These are phyloP conservation scores for Anaspis maculata DNA, from an alignment of 2,888 invertebrate genomes.

Conservation along the genomic window DNA sequence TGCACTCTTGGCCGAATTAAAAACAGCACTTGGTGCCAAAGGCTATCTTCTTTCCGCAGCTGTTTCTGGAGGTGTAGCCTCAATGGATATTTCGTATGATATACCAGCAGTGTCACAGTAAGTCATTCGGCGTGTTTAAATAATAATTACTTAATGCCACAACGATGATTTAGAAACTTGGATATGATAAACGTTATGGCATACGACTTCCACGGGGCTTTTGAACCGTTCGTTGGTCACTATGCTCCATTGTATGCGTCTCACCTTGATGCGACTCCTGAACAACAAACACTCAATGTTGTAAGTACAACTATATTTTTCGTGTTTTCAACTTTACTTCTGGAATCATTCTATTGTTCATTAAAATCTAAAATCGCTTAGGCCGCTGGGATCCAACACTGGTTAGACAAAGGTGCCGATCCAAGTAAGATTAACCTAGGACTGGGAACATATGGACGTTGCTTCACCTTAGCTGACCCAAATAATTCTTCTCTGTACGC, in stretches of 20 bases:
- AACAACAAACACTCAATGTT: conserved; percentile 18
- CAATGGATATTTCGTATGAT: conserved; percentile 26
- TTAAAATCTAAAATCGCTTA: conserved; percentile 18
- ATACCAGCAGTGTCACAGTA: conserved; percentile 23
- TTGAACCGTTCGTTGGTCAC: conserved; percentile 55
- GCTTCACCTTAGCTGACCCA: conserved; percentile 50
- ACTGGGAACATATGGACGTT: conserved; percentile 61
- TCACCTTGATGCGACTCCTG: conserved; percentile 33
- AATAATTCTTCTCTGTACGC: conserved; percentile 47
- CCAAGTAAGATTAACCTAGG: conserved; percentile 61
- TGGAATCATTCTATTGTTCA: neutral
- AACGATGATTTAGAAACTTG: conserved; percentile 15
- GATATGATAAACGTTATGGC: conserved; percentile 41
- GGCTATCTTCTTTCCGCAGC: conserved; percentile 28
- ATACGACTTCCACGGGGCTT: conserved; percentile 58
- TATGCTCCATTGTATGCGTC: conserved; percentile 55
- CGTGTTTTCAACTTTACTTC: neutral
- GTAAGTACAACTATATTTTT: conserved; percentile 18
- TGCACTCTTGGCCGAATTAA: conserved; percentile 23
- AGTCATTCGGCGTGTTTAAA: no score
- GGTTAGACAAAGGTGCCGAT: conserved; percentile 50
- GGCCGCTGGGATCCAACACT: conserved; percentile 43
- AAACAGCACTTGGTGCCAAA: conserved; percentile 18
- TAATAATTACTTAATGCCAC: neutral
- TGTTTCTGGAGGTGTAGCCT: conserved; percentile 24